Percentiles rank a stretch among this genome's conserved stretches.
Conservation (phyloP, 2,113 vertebrate species). For the Corythaixoides concolor region DNA sequence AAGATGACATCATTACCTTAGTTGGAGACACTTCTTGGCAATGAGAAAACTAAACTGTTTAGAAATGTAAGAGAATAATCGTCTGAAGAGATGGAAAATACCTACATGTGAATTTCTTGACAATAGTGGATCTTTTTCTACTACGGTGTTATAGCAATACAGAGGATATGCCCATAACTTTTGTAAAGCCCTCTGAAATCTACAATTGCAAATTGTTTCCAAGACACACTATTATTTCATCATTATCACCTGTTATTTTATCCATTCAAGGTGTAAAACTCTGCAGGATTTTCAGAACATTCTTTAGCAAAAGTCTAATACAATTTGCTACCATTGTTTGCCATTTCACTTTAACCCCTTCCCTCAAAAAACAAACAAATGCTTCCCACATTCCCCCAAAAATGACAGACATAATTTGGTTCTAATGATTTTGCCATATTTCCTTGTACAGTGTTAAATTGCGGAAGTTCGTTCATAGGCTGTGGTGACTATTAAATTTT, state of each 20-base stretch:
- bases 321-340: not conserved
- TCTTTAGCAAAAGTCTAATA: not conserved
- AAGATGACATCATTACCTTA: too few species aligned
- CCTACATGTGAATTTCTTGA: not conserved
- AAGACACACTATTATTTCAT: not conserved
- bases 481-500: not conserved
- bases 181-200: not conserved
- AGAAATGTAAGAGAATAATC: not conserved
- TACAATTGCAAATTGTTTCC: not conserved
- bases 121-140: not conserved
- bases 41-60: not conserved
- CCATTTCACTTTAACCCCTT: not conserved
- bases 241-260: not conserved
- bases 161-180: not conserved
- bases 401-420: not conserved
- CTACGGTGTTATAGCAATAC: not conserved
- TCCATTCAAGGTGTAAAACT: not conserved
- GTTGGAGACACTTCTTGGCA: not conserved
- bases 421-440: not conserved
- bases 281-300: not conserved
- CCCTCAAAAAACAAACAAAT: too few species aligned
- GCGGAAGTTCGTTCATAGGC: not conserved
- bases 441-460: not conserved
- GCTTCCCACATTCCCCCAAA: too few species aligned
- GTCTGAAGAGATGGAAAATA: not conserved